Evolutionary conservation across 2,113 vertebrate genomes (phyloP), one percentile per base, ranked within the genome.

Genomic region (Aviceda subcristata): DNA sequence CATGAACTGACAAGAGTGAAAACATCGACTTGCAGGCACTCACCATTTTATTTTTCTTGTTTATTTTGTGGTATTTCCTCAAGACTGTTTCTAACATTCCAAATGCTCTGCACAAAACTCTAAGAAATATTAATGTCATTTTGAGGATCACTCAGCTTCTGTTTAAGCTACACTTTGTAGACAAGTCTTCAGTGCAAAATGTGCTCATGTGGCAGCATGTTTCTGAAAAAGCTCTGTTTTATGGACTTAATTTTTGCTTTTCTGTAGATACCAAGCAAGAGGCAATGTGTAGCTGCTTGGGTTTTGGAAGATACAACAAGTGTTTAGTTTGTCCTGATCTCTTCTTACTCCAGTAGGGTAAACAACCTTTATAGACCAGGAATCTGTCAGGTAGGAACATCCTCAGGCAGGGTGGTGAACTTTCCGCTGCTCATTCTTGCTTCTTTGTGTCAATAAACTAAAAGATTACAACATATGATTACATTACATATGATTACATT

Each of bases 41-140:
- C 56, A 17, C 32, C 24, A 1, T 91, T 91, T 96, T 82, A 92
- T 96, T 82, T 71, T 55, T 68, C 18, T 43, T 86, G 66, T 85
- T 89, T 96, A 64, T 86, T 88, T 91, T 78, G 48, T 92, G 63
- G 26, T 92, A 81, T 87, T 94, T 97, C 56, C 75, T 96, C 1
- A 11, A 59, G 34, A n/a, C 24, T 22, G 24, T 29, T 63, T 64
- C 24, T 55, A 57, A 57, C 43, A 9, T 15, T 82, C 8, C 36
- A 75, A 24, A 85, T 88, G 86, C 64, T 92, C 67, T 62, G 68
- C 59, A 74, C 50, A 92, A 92, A 93, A 93, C 60, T 46, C 76
- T 34, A 53, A 50, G 50, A 72, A 63, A 63, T 66, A 77, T 41
- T 72, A 64, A 50, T 77, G n/a, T 23, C 5, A 83, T 51, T 90